phyloP scores from a whole-genome alignment of 1,140 invertebrate genomes.

The Andricus grossulariae region DNA sequence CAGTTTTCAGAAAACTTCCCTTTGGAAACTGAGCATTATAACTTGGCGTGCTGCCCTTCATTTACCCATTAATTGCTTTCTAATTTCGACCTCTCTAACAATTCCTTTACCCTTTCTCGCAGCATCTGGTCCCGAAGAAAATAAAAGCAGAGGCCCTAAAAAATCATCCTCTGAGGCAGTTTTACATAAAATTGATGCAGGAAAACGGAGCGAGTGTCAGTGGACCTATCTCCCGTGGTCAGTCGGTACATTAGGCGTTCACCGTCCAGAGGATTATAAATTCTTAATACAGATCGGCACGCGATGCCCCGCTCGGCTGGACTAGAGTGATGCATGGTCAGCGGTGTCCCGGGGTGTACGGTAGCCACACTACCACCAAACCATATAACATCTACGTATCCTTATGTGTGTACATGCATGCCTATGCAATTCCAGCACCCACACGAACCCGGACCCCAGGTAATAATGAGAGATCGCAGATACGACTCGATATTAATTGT shows the following conservation, averaged over 20 bases:
- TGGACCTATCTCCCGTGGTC: constrained; percentile 65
- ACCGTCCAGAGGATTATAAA: constrained; percentile 72
- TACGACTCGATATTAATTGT: constrained; percentile 75
- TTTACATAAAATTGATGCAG: constrained; percentile 27
- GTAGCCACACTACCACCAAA: constrained; percentile 68
- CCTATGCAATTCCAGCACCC: constrained; percentile 61
- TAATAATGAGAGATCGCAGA: constrained; percentile 76
- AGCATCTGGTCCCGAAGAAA: not conserved
- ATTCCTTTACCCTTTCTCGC: not conserved
- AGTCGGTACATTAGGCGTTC: constrained; percentile 67
- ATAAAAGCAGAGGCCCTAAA: not conserved
- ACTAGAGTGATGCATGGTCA: constrained; percentile 74
- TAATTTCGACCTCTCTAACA: not conserved
- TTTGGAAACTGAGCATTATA: too few species aligned
- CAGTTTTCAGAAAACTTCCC: too few species aligned
- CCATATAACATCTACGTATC: constrained; percentile 12
- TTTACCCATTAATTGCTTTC: too few species aligned
- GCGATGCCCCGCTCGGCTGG: constrained; percentile 71
- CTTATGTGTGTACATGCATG: too few species aligned
- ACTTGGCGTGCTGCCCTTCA: too few species aligned
- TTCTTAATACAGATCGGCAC: constrained; percentile 76
- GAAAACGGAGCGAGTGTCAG: constrained; percentile 24
- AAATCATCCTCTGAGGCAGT: not conserved
- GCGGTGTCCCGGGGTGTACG: constrained; percentile 73
- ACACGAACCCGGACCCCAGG: constrained; percentile 60